Percentiles rank a stretch among this genome's conserved stretches.
phyloP scores from a whole-genome alignment of 2,888 invertebrate genomes.

The Drosophila merina region DNA sequence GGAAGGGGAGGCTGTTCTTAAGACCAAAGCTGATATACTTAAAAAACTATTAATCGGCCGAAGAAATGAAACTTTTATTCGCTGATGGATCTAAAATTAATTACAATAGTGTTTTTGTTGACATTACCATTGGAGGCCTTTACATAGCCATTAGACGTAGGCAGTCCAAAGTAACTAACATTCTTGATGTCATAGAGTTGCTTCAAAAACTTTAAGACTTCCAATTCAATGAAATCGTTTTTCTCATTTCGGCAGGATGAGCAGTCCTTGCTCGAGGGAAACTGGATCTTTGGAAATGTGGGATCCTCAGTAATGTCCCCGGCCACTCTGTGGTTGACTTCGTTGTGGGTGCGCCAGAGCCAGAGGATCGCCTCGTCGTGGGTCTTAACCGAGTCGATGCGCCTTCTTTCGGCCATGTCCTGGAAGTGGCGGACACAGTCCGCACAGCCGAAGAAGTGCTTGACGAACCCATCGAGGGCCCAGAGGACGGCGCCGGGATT shows the following conservation, averaged over 20 bases:
- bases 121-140: background rate
- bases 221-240: background rate
- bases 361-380: conserved; percentile 90
- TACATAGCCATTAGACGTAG: conserved; percentile 18
- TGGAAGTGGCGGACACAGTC: conserved; percentile 95
- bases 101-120: background rate
- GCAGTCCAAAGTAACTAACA: conserved; percentile 51
- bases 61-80: too few species aligned
- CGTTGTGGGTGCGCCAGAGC: conserved; percentile 96
- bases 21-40: too few species aligned
- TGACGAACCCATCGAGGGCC: conserved; percentile 50
- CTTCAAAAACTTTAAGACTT: conserved; percentile 51
- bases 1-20: too few species aligned
- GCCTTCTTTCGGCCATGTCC: conserved; percentile 67
- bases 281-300: conserved; percentile 71
- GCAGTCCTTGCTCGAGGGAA: conserved; percentile 35
- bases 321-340: conserved; percentile 92
- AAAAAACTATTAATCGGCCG: too few species aligned
- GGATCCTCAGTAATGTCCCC: conserved; percentile 95
- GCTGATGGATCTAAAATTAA: too few species aligned
- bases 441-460: conserved; percentile 93
- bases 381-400: conserved; percentile 6
- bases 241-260: conserved; percentile 16
- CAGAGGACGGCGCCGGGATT: conserved; percentile 28
- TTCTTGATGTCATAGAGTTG: conserved; percentile 22